Percentiles rank a stretch among this genome's conserved stretches.
Conservation (phyloP, 1,140 invertebrate genomes). For the Drosophila repletoides region DNA sequence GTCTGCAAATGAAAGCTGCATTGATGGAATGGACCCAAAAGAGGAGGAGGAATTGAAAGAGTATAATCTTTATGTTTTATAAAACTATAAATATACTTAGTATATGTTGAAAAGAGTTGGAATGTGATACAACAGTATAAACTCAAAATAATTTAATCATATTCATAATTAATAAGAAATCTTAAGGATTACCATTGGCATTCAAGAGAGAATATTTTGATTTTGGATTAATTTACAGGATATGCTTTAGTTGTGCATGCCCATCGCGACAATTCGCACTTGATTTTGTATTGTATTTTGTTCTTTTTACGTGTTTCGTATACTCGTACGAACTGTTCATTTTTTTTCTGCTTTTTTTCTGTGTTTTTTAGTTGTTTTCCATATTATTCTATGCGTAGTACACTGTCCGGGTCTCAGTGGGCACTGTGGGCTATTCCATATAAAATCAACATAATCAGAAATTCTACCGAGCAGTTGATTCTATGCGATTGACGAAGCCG, state of each 20-base stretch:
- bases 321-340: slow-evolving; percentile 31
- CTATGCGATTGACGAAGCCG: slow-evolving; percentile 64
- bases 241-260: neutral
- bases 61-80: too few relatives aligned
- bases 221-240: neutral
- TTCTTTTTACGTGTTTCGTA: slow-evolving; percentile 70
- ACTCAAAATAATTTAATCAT: too few relatives aligned
- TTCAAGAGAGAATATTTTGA: too few relatives aligned
- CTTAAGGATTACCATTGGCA: too few relatives aligned
- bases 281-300: slow-evolving; percentile 57
- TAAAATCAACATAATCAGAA: slow-evolving; percentile 81
- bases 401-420: slow-evolving; percentile 13
- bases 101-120: too few relatives aligned
- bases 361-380: slow-evolving; percentile 64
- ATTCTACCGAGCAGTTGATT: slow-evolving; percentile 76
- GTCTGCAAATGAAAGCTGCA: too few relatives aligned
- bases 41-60: too few relatives aligned
- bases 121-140: too few relatives aligned
- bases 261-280: slow-evolving; percentile 13
- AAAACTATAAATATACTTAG: too few relatives aligned
- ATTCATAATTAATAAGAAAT: neutral
- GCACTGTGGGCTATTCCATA: slow-evolving; percentile 51
- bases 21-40: too few relatives aligned
- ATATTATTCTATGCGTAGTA: slow-evolving; percentile 72
- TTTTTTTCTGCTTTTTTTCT: slow-evolving; percentile 47